These are phyloP conservation scores for Drosophila kuntzei DNA, from an alignment of 2,888 invertebrate species.

Conservation along the genomic window DNA sequence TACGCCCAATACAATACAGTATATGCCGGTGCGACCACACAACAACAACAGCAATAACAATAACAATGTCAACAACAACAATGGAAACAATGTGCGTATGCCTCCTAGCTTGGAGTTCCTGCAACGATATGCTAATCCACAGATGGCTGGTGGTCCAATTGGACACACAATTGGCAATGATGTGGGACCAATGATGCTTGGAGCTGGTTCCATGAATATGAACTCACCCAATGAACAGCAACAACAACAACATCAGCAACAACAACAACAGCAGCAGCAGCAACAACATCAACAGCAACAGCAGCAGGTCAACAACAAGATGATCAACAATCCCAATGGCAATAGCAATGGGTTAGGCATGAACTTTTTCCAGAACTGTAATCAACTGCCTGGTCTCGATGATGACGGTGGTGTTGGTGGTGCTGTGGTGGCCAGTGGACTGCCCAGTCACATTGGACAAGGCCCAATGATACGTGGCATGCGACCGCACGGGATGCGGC, in stretches of 20 bases:
- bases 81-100: constrained; percentile 88
- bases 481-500: constrained; percentile 86
- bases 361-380: constrained; percentile 84
- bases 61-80: constrained; percentile 38
- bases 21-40: constrained; percentile 97
- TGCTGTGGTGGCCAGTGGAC: constrained; percentile 16
- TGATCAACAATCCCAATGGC: constrained; percentile 47
- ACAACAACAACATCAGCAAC: constrained; percentile 45
- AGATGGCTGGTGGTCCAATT: constrained; percentile 84
- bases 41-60: constrained; percentile 82
- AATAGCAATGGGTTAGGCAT: constrained; percentile 55
- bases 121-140: constrained; percentile 94
- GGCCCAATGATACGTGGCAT: constrained; percentile 86
- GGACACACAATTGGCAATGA: constrained; percentile 40
- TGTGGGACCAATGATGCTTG: constrained; percentile 47
- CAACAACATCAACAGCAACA: constrained; percentile 52
- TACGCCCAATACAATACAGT: constrained; percentile 99
- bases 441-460: constrained; percentile 61
- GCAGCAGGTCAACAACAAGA: constrained; percentile 58
- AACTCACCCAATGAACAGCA: constrained; percentile 56
- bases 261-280: constrained; percentile 41
- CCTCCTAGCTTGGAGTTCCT: constrained; percentile 96
- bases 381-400: constrained; percentile 79
- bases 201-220: constrained; percentile 49
- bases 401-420: constrained; percentile 71